Evolutionary conservation across 1,140 invertebrate species (phyloP), one percentile per base, ranked within the genome.

Genomic region (Tetranychus cinnabarinus): DNA sequence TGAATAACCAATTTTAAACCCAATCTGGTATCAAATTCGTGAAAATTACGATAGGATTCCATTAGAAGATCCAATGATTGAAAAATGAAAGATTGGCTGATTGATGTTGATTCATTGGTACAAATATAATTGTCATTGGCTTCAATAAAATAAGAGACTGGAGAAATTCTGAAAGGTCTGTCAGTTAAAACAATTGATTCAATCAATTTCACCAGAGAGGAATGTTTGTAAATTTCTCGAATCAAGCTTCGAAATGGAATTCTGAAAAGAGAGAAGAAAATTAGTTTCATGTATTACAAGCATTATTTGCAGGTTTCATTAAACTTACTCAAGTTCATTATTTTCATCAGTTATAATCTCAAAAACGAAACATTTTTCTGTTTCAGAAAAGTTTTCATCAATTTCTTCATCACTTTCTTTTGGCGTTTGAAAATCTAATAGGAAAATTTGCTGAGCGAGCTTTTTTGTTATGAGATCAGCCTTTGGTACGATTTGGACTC

Each of bases 1-100:
- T 93, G 88, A 54, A 91, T 80, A 5, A 93, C 76, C 70, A 93
- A 92, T 71, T 93, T 93, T 7, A 95, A 72, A 0, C 88, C 88
- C 0, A 89, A 88, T 31, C 88, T 78, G 7, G 79, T 76, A 70
- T 95, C 88, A 71, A 93, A 92, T 66, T 86, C 84, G 15, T 33
- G 48, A 1, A 42, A 42, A 42, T 42, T 10, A 42, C 39, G 39
- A 42, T 42, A 42, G 5, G 39, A 42, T 6, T 42, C 39, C 39
- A 52, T 52, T 6, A 52, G 15, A 5, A 39, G 7, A 31, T 57
- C 56, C 34, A 34, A n/a, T 31, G 37, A 15, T 57, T 39, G 56
- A 13, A n/a, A 57, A n/a, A 57, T n/a, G 5, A 57, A 39, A 13
- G 33, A 35, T 57, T 8, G 31, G 33, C 36, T 57, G 36, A 57